These are phyloP conservation scores for Lordiphosa andalusiaca DNA, from an alignment of 2,888 invertebrate genomes.

Conservation along the genomic window DNA sequence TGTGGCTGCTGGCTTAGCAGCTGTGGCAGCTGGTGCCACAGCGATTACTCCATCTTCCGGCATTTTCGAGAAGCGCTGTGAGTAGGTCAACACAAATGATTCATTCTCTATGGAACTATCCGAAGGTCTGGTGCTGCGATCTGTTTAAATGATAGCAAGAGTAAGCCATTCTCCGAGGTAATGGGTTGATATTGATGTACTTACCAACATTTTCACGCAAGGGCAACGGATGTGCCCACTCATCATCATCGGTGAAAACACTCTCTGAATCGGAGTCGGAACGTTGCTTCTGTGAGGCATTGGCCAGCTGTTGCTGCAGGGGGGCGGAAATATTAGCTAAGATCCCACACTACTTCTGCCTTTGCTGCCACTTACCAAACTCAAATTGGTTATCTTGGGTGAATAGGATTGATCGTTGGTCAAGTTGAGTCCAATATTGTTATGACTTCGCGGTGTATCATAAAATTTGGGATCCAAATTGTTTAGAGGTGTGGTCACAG, in stretches of 20 bases:
- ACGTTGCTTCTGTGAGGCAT: constrained; percentile 58
- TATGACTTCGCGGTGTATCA: constrained; percentile 80
- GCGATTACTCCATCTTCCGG: constrained; percentile 67
- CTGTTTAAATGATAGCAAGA: constrained; percentile 45
- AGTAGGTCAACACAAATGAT: constrained; percentile 82
- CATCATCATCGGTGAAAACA: constrained; percentile 87
- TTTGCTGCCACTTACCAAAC: constrained; percentile 57
- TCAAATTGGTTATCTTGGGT: constrained; percentile 80
- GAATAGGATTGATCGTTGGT: constrained; percentile 81
- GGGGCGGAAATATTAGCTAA: background rate
- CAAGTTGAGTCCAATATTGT: constrained; percentile 80
- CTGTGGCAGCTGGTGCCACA: constrained; percentile 17
- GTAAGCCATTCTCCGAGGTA: background rate
- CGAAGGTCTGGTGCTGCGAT: constrained; percentile 81
- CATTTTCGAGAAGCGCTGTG: constrained; percentile 83
- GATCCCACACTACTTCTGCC: background rate
- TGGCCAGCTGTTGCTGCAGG: constrained; percentile 53
- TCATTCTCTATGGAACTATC: constrained; percentile 83
- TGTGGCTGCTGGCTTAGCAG: constrained; percentile 43
- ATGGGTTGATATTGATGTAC: constrained; percentile 20
- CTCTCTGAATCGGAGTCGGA: constrained; percentile 85
- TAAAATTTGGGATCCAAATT: constrained; percentile 82
- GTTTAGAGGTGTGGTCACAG: constrained; percentile 76
- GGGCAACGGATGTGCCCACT: constrained; percentile 83
- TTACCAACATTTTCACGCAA: constrained; percentile 78